Percentiles rank a stretch among this genome's conserved stretches.
phyloP scores from a whole-genome alignment of 2,888 invertebrate species.

The Heteromyza rotundicornis region DNA sequence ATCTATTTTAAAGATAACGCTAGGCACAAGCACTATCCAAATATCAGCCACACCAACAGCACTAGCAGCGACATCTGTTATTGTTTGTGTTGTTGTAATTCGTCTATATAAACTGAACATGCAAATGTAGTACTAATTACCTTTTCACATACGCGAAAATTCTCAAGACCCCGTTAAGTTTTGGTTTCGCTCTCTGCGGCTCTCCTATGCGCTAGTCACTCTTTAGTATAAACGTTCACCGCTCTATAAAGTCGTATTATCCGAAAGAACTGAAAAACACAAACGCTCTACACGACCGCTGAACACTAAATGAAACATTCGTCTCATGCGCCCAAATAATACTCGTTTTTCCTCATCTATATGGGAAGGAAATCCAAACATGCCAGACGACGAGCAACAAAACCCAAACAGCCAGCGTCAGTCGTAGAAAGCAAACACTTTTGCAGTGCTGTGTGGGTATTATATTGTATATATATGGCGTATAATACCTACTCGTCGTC shows the following conservation, averaged over 20 bases:
- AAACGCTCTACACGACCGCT: constrained; percentile 39
- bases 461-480: constrained; percentile 2
- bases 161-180: constrained; percentile 39
- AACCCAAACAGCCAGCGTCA: constrained; percentile 14
- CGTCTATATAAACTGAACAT: too few relatives aligned
- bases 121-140: constrained; percentile 11
- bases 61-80: too few relatives aligned
- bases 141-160: constrained; percentile 25
- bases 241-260: constrained; percentile 1
- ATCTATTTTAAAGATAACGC: too few relatives aligned
- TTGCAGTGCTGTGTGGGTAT: constrained; percentile 17
- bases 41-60: too few relatives aligned
- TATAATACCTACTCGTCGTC: too few relatives aligned
- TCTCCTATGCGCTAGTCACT: background rate
- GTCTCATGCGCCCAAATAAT: constrained; percentile 28
- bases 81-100: too few relatives aligned
- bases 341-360: constrained; percentile 54
- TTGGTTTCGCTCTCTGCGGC: background rate
- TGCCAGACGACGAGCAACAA: constrained; percentile 26
- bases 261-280: constrained; percentile 20
- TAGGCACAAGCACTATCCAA: too few relatives aligned
- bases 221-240: too few relatives aligned
- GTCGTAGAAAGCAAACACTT: constrained; percentile 28
- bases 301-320: constrained; percentile 38
- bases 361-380: constrained; percentile 54